Evolutionary conservation across 2,113 vertebrate genomes (phyloP).

Genomic region (Tragelaphus scriptus): DNA sequence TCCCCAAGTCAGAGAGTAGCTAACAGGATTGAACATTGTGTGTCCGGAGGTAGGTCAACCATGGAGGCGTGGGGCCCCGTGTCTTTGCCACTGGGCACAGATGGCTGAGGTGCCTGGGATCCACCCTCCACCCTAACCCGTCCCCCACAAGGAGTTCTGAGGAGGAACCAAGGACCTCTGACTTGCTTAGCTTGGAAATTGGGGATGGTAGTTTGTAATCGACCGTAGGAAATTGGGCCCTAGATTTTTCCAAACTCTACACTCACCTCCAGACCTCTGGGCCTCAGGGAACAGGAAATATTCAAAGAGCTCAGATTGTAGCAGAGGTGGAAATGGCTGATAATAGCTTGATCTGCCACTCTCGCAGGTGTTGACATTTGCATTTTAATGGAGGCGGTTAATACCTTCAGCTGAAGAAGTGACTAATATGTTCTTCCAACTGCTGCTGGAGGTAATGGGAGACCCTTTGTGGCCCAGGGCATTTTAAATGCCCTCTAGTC

Average conservation of each 20-base stretch:
- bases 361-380: slow-evolving; percentile 68
- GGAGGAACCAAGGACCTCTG: neutral
- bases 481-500: neutral
- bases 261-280: neutral
- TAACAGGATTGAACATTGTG: neutral
- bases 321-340: slow-evolving; percentile 41
- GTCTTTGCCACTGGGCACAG: neutral
- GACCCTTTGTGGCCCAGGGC: slow-evolving; percentile 28
- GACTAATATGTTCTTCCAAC: slow-evolving; percentile 52
- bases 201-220: neutral
- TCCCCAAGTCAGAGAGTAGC: neutral
- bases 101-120: neutral
- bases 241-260: neutral
- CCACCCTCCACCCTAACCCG: neutral
- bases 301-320: slow-evolving; percentile 21
- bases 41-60: neutral
- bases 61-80: neutral
- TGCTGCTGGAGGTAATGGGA: slow-evolving; percentile 34
- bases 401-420: slow-evolving; percentile 42
- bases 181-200: neutral
- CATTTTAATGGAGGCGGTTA: slow-evolving; percentile 67
- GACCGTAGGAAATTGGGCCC: neutral
- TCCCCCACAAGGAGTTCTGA: neutral
- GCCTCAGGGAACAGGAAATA: neutral
- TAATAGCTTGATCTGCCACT: neutral